Percentiles rank a stretch among this genome's conserved stretches.
These are phyloP conservation scores for Campylomormyrus tamandua DNA, from an alignment of 2,113 vertebrate species.

Conservation along the genomic window DNA sequence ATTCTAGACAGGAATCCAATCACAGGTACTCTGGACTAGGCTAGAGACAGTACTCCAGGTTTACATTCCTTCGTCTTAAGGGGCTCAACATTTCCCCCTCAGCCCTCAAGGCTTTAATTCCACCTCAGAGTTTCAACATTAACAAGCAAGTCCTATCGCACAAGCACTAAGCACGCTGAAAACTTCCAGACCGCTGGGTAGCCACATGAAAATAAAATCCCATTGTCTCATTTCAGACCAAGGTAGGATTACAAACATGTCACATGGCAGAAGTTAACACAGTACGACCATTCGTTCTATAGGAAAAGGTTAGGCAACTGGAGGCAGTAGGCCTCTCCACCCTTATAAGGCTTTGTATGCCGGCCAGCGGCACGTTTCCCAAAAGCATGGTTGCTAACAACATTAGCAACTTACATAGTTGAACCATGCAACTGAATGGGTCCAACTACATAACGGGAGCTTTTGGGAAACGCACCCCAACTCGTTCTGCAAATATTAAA, in stretches of 20 bases:
- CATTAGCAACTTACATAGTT: too few relatives aligned
- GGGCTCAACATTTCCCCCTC: neutral
- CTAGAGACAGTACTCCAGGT: neutral
- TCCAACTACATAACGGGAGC: too few relatives aligned
- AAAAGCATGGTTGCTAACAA: too few relatives aligned
- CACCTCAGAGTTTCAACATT: neutral
- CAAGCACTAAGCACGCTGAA: neutral
- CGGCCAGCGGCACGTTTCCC: neutral
- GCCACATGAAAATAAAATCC: neutral
- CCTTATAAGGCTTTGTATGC: neutral
- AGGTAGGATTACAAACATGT: neutral
- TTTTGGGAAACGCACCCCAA: too few relatives aligned
- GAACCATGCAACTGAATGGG: too few relatives aligned
- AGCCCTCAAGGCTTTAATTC: neutral
- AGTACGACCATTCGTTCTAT: neutral
- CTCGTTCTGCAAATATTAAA: neutral
- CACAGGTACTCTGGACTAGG: neutral
- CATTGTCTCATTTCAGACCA: neutral
- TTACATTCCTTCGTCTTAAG: neutral
- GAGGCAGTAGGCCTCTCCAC: neutral
- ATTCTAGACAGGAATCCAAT: neutral
- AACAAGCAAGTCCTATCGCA: neutral
- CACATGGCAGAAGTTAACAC: neutral
- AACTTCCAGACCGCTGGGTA: neutral
- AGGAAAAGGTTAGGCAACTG: neutral